Conservation (phyloP, 2,113 vertebrate genomes). For the Charadrius vociferus region DNA sequence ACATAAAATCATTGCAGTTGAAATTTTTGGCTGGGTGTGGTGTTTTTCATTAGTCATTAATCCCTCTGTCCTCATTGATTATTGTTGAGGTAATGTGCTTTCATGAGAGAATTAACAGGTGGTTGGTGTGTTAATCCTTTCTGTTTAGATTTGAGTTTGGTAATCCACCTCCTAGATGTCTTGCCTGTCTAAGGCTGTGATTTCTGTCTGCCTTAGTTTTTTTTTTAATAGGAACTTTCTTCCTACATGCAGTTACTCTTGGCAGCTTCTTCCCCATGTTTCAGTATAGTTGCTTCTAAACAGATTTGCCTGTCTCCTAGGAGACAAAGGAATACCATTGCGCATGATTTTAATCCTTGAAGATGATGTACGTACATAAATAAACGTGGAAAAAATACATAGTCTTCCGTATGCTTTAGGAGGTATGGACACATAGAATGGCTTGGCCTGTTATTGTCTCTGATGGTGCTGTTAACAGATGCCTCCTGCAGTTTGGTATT, state of each 20-base stretch:
- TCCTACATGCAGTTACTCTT: not conserved
- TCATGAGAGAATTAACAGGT: not conserved
- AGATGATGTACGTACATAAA: not conserved
- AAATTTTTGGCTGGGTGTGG: slow-evolving; percentile 8
- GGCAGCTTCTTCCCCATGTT: not conserved
- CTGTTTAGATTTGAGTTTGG: not conserved
- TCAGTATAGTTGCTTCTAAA: not conserved
- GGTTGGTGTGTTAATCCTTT: not conserved
- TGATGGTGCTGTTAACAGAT: not conserved
- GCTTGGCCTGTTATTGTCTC: not conserved
- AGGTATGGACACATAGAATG: not conserved
- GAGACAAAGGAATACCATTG: not conserved
- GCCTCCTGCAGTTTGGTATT: not conserved
- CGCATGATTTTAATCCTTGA: not conserved
- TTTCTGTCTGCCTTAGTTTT: not conserved
- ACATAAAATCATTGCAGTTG: not conserved
- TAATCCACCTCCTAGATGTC: not conserved
- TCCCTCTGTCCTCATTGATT: not conserved
- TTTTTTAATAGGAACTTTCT: not conserved
- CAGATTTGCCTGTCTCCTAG: slow-evolving; percentile 2
- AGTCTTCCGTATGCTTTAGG: not conserved
- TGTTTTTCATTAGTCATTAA: not conserved
- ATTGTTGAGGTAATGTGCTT: not conserved
- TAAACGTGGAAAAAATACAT: not conserved
- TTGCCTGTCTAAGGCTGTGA: not conserved